phyloP scores from a whole-genome alignment of 2,797 vertebrate genomes.

The Paguma larvata region DNA sequence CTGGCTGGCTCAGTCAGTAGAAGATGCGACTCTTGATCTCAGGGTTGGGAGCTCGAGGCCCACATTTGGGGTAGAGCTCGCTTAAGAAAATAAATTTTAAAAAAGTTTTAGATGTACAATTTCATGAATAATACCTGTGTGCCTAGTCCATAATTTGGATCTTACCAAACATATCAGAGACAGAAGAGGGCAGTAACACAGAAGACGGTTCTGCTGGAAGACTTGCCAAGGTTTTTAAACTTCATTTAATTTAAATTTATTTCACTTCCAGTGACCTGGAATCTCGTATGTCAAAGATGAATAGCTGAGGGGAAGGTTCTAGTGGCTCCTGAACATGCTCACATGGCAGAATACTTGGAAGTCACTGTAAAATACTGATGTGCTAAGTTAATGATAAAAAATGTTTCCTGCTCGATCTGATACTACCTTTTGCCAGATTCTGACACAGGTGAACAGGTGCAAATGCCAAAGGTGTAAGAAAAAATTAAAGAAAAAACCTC shows the following conservation, averaged over 20 bases:
- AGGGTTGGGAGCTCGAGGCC: not conserved
- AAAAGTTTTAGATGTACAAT: conserved; percentile 4
- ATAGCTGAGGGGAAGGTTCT: not conserved
- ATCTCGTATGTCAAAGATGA: not conserved
- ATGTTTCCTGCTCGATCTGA: conserved; percentile 1
- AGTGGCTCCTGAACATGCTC: not conserved
- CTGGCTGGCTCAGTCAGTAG: not conserved
- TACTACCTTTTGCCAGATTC: not conserved
- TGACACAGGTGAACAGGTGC: not conserved
- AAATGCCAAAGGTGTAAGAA: conserved; percentile 14
- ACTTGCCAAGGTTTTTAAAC: not conserved
- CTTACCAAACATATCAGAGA: not conserved
- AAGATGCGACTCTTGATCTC: not conserved
- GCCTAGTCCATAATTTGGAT: not conserved
- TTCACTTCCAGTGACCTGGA: not conserved
- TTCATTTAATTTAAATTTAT: not conserved
- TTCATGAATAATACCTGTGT: not conserved
- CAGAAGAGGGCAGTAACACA: not conserved
- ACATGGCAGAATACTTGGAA: not conserved
- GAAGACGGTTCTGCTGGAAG: not conserved
- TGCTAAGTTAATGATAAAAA: not conserved
- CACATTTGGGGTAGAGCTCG: not conserved
- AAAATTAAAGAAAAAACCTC: not conserved
- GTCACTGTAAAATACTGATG: not conserved
- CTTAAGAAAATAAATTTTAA: not conserved